Evolutionary conservation across 2,797 vertebrate genomes (phyloP), one percentile per base, ranked within the genome.

Genomic region (Microchirus variegatus): DNA sequence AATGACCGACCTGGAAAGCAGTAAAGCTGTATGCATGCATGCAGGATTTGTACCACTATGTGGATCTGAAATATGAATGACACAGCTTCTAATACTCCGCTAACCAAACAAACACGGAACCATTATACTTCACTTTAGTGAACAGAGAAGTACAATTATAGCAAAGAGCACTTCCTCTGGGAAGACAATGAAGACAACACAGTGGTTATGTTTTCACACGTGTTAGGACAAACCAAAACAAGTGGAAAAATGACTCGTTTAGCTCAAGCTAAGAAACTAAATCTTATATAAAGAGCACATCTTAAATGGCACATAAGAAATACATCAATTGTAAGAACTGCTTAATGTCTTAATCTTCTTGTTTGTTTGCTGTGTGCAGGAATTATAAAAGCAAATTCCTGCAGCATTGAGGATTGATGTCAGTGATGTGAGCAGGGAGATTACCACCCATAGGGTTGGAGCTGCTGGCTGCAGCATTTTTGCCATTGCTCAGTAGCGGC

Each of bases 401-500:
- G 66, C 66, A 55, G 55, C 37, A 52, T 43, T 15, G 26, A 65
- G 67, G 59, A 17, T 53, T 43, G 60, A 41, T 54, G 59, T 71
- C 49, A 70, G 55, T 54, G 80, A 70, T 53, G 51, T 60, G 62
- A 81, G 67, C 55, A 75, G 68, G 51, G 60, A 69, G 56, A 73
- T 77, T 69, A 75, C 74, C 74, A 75, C 74, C 75, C 70, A 57
- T 36, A 12, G 59, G 51, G 73, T 18, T 11, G 72, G 37, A 56
- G 73, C 62, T 83, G 79, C 77, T 80, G 63, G 67, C 71, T 78
- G 67, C 61, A 69, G 82, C 76, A 86, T 84, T 85, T 80, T 76
- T 85, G 64, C 66, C 83, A 80, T 89, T 74, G 64, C 79, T 85
- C 76, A 74, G 63, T 40, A 46, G 71, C 49, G 67, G 67, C 77